Conservation (phyloP, 2,797 vertebrate species). For the Aldrovandia affinis region DNA sequence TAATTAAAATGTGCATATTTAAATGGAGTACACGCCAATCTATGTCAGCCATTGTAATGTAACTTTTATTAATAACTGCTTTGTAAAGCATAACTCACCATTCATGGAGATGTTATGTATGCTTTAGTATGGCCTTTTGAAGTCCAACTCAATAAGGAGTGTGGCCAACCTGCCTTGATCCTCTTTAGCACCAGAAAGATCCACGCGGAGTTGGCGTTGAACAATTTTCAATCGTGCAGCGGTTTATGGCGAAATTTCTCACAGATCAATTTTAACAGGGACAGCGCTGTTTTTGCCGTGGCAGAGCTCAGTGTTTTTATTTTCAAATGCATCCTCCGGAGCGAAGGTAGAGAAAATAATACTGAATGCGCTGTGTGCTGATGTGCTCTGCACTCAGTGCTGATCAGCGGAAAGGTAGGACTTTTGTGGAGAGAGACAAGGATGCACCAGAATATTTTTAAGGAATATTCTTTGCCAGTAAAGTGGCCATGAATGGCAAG, state of each 20-base stretch:
- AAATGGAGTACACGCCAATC: not conserved
- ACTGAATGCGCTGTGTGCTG: not conserved
- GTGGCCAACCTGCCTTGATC: not conserved
- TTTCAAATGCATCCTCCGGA: not conserved
- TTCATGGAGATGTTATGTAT: not conserved
- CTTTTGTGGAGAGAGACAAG: too few species aligned
- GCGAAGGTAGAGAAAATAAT: not conserved
- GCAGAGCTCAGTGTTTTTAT: not conserved
- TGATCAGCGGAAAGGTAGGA: not conserved
- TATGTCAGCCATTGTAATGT: not conserved
- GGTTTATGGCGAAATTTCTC: not conserved
- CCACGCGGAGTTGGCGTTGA: not conserved
- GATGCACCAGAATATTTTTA: not conserved
- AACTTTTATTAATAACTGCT: not conserved
- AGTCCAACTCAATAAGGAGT: not conserved
- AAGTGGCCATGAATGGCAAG: too few species aligned
- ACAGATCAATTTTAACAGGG: not conserved
- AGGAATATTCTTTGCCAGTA: too few species aligned
- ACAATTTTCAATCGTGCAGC: not conserved
- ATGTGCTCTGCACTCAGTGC: not conserved
- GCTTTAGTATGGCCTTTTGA: not conserved
- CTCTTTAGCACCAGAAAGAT: not conserved
- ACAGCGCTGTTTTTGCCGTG: not conserved
- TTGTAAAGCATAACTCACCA: not conserved
- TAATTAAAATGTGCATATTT: not conserved